Conservation (phyloP, 2,888 invertebrate species). For the Pandemis cinnamomeana region DNA sequence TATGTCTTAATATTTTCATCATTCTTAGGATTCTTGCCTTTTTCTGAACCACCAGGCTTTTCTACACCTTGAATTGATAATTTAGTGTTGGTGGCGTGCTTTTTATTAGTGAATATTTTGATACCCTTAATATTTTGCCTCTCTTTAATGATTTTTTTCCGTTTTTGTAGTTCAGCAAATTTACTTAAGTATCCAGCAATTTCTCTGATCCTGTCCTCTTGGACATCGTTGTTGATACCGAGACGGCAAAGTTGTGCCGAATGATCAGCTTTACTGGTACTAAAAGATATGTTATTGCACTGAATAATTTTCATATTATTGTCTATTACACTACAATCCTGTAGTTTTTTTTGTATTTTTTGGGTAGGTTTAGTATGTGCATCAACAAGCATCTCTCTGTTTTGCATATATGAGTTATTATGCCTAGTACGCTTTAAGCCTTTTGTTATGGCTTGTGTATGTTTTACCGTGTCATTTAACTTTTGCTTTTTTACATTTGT, state of each 20-base stretch:
- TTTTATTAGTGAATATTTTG: slow-evolving; percentile 43
- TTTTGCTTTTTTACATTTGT: not conserved
- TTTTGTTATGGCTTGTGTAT: not conserved
- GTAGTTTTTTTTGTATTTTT: not conserved
- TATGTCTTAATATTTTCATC: slow-evolving; percentile 58
- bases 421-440: not conserved
- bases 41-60: slow-evolving; percentile 66
- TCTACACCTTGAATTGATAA: slow-evolving; percentile 69
- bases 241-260: not conserved
- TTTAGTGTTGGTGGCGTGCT: slow-evolving; percentile 54
- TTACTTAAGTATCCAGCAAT: slow-evolving; percentile 54
- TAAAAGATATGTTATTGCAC: not conserved
- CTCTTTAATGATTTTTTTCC: slow-evolving; percentile 18
- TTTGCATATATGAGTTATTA: not conserved
- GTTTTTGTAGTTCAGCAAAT: slow-evolving; percentile 45
- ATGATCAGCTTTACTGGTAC: not conserved
- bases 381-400: not conserved
- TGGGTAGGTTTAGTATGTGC: not conserved
- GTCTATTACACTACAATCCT: not conserved
- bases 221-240: not conserved
- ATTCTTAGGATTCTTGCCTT: slow-evolving; percentile 25
- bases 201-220: slow-evolving; percentile 50
- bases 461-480: not conserved
- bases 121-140: slow-evolving; percentile 22
- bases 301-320: not conserved